Evolutionary conservation across 2,113 vertebrate species (phyloP).

Genomic region (Sylvilagus bachmani): DNA sequence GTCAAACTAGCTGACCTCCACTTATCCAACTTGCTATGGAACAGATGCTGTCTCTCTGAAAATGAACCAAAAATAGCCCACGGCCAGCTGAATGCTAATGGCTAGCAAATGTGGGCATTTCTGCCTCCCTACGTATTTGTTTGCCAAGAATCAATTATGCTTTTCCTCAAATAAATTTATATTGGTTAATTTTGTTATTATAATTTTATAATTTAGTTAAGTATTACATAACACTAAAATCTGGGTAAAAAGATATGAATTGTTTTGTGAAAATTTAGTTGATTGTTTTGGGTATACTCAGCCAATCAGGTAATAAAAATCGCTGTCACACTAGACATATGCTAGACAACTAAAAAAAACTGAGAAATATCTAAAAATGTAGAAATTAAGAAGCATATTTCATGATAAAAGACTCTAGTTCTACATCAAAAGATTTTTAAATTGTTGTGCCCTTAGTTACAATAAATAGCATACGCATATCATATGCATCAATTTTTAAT

Average conservation of each 20-base stretch:
- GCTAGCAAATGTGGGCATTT: background rate
- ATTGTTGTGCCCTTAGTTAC: background rate
- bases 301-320: conserved; percentile 5
- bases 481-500: background rate
- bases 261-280: conserved; percentile 2
- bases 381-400: conserved; percentile 1
- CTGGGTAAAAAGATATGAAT: background rate
- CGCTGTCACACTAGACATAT: background rate
- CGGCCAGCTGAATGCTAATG: background rate
- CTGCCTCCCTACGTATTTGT: background rate
- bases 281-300: background rate
- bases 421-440: background rate
- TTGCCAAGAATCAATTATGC: background rate
- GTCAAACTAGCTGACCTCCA: background rate
- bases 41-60: conserved; percentile 10
- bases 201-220: conserved; percentile 49
- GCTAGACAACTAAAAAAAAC: background rate
- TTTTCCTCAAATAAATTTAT: conserved; percentile 45
- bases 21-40: background rate
- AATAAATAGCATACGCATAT: background rate
- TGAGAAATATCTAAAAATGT: conserved; percentile 9
- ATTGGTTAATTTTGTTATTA: background rate
- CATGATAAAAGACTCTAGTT: conserved; percentile 44
- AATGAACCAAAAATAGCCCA: background rate
- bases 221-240: conserved; percentile 43